phyloP scores from a whole-genome alignment of 1,140 invertebrate genomes.

The Pinna nobilis region DNA sequence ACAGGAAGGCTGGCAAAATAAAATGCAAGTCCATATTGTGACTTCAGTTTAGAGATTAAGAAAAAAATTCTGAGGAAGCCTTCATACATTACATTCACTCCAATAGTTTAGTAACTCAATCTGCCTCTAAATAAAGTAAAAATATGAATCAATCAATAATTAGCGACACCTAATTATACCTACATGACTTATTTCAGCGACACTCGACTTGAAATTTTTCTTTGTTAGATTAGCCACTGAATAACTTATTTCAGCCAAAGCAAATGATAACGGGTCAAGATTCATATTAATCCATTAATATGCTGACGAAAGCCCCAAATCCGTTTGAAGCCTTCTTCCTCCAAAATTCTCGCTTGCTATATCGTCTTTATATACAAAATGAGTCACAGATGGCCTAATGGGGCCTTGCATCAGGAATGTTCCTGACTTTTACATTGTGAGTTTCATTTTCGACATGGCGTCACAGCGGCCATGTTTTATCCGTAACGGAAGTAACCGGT shows the following conservation, averaged over 20 bases:
- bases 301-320: constrained; percentile 76
- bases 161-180: constrained; percentile 53
- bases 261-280: constrained; percentile 97
- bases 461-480: constrained; percentile 64
- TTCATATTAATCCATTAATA: constrained; percentile 95
- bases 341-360: constrained; percentile 50
- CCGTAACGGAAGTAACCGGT: constrained; percentile 26
- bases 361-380: constrained; percentile 57
- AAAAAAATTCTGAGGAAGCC: too few relatives aligned
- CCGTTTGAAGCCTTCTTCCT: constrained; percentile 75
- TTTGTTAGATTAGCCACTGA: constrained; percentile 96
- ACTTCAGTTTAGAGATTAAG: too few relatives aligned
- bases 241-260: constrained; percentile 98
- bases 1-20: too few relatives aligned
- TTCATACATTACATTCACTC: too few relatives aligned
- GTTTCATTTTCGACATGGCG: constrained; percentile 66
- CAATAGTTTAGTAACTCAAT: background rate
- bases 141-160: background rate
- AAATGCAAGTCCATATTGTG: too few relatives aligned
- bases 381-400: constrained; percentile 44
- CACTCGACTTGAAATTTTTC: constrained; percentile 93
- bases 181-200: constrained; percentile 87
- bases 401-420: constrained; percentile 62
- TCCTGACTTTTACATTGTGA: constrained; percentile 54
- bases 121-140: background rate